Conservation (phyloP, 2,888 invertebrate genomes). For the Brachyopa scutellaris region DNA sequence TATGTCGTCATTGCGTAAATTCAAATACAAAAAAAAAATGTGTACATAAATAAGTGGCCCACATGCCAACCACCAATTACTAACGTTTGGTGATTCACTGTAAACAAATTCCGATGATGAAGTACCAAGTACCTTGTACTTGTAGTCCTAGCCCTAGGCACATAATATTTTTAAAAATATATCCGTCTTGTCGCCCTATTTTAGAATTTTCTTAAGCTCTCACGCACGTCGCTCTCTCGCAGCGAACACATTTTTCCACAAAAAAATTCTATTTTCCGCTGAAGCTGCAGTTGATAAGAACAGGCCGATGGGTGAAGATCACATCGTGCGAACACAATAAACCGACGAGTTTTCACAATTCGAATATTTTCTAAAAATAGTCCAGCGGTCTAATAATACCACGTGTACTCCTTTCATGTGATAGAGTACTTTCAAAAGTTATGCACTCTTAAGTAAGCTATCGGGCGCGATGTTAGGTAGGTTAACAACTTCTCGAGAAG, state of each 20-base stretch:
- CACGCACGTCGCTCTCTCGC: neutral
- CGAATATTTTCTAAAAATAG: constrained; percentile 56
- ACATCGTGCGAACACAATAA: constrained; percentile 23
- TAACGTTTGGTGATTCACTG: constrained; percentile 6
- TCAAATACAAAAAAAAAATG: no score
- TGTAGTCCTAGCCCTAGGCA: no score
- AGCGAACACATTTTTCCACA: constrained; percentile 2
- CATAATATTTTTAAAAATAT: no score
- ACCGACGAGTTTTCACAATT: constrained; percentile 10
- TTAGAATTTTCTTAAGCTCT: constrained; percentile 25
- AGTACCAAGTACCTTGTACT: no score
- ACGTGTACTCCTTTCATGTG: constrained; percentile 51
- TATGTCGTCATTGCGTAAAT: no score
- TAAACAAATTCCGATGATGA: neutral
- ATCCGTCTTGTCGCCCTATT: constrained; percentile 43
- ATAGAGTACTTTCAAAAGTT: constrained; percentile 17
- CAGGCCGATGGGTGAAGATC: constrained; percentile 57
- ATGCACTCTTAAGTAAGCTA: constrained; percentile 36
- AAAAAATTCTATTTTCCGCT: constrained; percentile 14
- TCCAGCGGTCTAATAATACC: constrained; percentile 58
- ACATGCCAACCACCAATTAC: constrained; percentile 1
- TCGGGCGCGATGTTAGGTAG: constrained; percentile 52
- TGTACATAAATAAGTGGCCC: no score
- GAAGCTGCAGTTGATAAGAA: constrained; percentile 40
- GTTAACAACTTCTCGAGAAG: neutral